phyloP scores from a whole-genome alignment of 2,888 invertebrate genomes.

The Cryptophagus acutangulus region DNA sequence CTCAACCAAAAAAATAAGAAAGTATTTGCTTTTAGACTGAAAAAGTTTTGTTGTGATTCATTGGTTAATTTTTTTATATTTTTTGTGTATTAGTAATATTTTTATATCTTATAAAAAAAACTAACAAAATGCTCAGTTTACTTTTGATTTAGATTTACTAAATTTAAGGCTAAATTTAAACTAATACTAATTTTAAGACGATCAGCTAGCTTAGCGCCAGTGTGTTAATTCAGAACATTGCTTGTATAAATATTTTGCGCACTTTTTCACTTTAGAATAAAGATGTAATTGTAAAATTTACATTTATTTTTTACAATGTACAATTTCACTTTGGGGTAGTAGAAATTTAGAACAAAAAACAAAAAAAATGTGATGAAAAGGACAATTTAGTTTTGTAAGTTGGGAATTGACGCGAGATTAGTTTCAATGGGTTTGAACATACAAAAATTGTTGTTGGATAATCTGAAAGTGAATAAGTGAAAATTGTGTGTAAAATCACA shows the following conservation, averaged over 20 bases:
- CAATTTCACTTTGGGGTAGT: neutral
- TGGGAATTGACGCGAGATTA: conserved; percentile 10
- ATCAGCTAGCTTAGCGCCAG: conserved; percentile 43
- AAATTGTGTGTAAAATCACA: conserved; percentile 17
- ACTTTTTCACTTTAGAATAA: conserved; percentile 25
- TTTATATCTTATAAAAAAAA: conserved; percentile 15
- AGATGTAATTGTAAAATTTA: neutral
- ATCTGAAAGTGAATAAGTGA: conserved; percentile 16
- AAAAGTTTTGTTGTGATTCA: conserved; percentile 25
- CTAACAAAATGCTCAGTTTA: conserved; percentile 6
- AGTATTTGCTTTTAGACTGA: conserved; percentile 38
- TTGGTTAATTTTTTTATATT: conserved; percentile 19
- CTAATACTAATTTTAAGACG: conserved; percentile 26
- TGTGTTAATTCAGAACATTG: conserved; percentile 25
- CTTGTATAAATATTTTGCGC: conserved; percentile 28
- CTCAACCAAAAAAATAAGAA: too few relatives aligned
- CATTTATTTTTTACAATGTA: neutral
- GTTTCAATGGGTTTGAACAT: conserved; percentile 7
- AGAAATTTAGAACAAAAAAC: too few relatives aligned
- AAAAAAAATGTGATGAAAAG: too few relatives aligned
- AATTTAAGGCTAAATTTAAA: too few relatives aligned
- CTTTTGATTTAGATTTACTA: neutral
- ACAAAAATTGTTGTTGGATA: conserved; percentile 7
- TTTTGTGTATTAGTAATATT: conserved; percentile 20
- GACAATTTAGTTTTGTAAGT: conserved; percentile 17